Evolutionary conservation across 2,797 vertebrate species (phyloP), one percentile per base, ranked within the genome.

Genomic region (Oreonectes daqikongensis): DNA sequence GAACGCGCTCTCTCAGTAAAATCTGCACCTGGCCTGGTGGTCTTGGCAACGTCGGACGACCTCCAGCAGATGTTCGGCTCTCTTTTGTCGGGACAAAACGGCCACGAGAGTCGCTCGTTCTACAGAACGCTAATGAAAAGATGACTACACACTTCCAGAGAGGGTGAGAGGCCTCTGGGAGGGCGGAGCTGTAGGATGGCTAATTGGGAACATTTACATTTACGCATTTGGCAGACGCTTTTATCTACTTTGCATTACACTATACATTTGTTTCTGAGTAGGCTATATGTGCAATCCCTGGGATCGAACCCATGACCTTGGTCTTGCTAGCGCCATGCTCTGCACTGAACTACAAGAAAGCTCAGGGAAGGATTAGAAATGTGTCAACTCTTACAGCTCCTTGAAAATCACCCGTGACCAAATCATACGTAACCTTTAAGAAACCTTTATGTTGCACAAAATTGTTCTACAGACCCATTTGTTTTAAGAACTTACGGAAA

Each of bases 321-420:
- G n/a, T n/a, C n/a, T n/a, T n/a, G n/a, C n/a, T n/a, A n/a, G n/a
- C n/a, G n/a, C n/a, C n/a, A n/a, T n/a, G n/a, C n/a, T n/a, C n/a
- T n/a, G n/a, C n/a, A n/a, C n/a, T n/a, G n/a, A n/a, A n/a, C n/a
- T n/a, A n/a, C n/a, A n/a, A n/a, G n/a, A n/a, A n/a, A n/a, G n/a
- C n/a, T n/a, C n/a, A n/a, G n/a, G n/a, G 14, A 17, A 17, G 91
- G 89, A 95, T 95, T 95, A 94, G 93, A 92, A 92, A 93, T 95
- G 55, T 60, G 42, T 77, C 61, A 77, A 77, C 67, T 53, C 74
- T 69, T 30, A 11, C 18, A 30, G 67, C 75, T 77, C 32, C 66
- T 61, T 64, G 32, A 69, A 70, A 59, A 53, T 42, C 40, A 15
- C 12, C 40, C 3, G 32, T n/a, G n/a, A n/a, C n/a, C n/a, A n/a